Base-by-base conservation (phyloP, 2,113 vertebrate species). In the Hemiprocne comata region DNA sequence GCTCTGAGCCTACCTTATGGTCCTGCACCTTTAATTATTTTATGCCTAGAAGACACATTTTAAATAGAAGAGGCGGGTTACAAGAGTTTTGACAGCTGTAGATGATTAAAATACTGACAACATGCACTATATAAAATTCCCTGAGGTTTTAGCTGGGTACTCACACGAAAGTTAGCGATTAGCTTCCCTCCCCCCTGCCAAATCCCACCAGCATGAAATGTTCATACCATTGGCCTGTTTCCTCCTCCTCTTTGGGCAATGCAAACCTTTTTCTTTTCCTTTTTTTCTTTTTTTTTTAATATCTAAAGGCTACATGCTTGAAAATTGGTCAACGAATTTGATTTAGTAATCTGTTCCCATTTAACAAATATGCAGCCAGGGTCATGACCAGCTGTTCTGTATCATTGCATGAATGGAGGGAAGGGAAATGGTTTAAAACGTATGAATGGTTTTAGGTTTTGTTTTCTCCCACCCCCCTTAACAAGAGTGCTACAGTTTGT, bases 41-140 rank as follows among this genome's bases (percentile, higher is more conserved):
- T 98, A 98, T 98, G 98, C 98, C 98, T 98, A 98, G 98, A 98
- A 98, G 98, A 98, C 98, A 98, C 97, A 98, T 98, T 98, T 98
- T 98, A 98, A 98, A 98, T 98, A 98, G 98, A 98, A 98, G 98
- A 98, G 98, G 98, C 98, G 98, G 98, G 97, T 98, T 98, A 98
- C 98, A 98, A 97, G 98, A 97, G 94, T 98, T 98, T 98, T 98
- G 98, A 98, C 98, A 98, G 98, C 98, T 98, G 98, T 96, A 94
- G 97, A 98, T 98, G 98, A 98, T 98, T 98, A 98, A 98, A 98
- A 98, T 98, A 98, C 98, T 98, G 98, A 98, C 98, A 98, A 98
- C 98, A 98, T 95, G 97, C 97, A 97, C 98, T 98, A 97, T 96
- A 97, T 95, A 98, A 98, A 98, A 98, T 98, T 98, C 98, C 98